Evolutionary conservation across 2,797 vertebrate genomes (phyloP).

Genomic region (Centropyge bicolor): DNA sequence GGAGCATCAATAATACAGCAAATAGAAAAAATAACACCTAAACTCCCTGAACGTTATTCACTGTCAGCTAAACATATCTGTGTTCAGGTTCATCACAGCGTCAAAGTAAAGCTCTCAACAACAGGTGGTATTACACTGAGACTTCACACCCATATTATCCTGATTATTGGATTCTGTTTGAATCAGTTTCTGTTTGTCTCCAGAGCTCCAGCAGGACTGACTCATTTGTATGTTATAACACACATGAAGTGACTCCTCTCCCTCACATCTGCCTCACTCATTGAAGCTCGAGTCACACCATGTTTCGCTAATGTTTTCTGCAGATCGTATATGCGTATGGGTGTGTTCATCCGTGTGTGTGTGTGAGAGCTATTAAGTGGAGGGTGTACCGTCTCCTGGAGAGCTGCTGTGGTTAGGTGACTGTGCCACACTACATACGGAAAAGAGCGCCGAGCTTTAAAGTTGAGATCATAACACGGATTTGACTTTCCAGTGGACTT

Average conservation of each 20-base stretch:
- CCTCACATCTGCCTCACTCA: constrained; percentile 48
- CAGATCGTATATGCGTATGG: constrained; percentile 61
- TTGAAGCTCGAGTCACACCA: constrained; percentile 21
- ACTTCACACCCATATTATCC: background rate
- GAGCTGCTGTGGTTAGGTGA: constrained; percentile 58
- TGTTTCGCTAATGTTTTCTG: constrained; percentile 66
- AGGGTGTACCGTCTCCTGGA: constrained; percentile 56
- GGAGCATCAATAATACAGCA: background rate
- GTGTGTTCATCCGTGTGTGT: constrained; percentile 44
- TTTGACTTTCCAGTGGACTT: constrained; percentile 56
- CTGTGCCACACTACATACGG: constrained; percentile 55
- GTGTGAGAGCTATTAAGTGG: constrained; percentile 53
- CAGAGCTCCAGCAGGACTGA: constrained; percentile 22
- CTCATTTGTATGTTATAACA: constrained; percentile 14
- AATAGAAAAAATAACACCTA: background rate
- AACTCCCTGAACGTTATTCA: background rate
- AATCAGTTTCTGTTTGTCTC: constrained; percentile 25
- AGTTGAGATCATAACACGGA: constrained; percentile 57
- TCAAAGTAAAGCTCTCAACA: constrained; percentile 14
- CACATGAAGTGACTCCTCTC: constrained; percentile 2
- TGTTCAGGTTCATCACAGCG: background rate
- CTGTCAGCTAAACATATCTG: background rate
- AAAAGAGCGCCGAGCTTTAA: constrained; percentile 48
- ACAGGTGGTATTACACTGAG: constrained; percentile 5
- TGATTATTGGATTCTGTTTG: constrained; percentile 17